Evolutionary conservation across 2,113 vertebrate species (phyloP).

Genomic region (Tragelaphus buxtoni): DNA sequence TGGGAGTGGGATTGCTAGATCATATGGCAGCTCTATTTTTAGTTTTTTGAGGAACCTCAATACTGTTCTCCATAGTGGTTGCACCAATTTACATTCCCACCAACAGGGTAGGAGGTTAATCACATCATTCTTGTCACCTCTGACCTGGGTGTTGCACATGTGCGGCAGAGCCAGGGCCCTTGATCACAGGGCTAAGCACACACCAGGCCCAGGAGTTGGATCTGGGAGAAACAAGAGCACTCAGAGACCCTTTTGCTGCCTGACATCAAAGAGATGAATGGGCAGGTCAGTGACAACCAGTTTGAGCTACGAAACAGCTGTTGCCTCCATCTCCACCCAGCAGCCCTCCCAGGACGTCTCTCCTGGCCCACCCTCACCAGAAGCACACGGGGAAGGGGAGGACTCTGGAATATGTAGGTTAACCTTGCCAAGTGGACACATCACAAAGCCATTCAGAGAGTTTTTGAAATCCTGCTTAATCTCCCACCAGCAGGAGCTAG

Average conservation of each 20-base stretch:
- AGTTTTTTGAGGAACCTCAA: background rate
- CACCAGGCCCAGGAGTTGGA: background rate
- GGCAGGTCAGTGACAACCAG: background rate
- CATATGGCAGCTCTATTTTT: background rate
- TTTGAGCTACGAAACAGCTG: background rate
- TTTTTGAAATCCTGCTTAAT: background rate
- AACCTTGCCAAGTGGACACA: background rate
- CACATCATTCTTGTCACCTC: background rate
- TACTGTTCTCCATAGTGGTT: background rate
- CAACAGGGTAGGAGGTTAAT: background rate
- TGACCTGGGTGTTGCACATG: background rate
- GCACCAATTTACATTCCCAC: background rate
- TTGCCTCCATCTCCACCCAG: background rate
- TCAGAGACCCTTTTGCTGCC: background rate
- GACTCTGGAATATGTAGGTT: constrained; percentile 7
- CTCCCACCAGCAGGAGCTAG: background rate
- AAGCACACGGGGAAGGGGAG: background rate
- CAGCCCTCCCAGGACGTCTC: background rate
- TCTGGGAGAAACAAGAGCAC: background rate
- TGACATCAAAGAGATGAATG: background rate
- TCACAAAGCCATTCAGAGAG: background rate
- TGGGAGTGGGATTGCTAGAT: background rate
- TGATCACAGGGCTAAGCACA: background rate
- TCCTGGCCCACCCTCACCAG: background rate
- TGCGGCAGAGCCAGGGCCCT: no score